Evolutionary conservation across 2,797 vertebrate species (phyloP).

Genomic region (Petrocephalus sullivani): DNA sequence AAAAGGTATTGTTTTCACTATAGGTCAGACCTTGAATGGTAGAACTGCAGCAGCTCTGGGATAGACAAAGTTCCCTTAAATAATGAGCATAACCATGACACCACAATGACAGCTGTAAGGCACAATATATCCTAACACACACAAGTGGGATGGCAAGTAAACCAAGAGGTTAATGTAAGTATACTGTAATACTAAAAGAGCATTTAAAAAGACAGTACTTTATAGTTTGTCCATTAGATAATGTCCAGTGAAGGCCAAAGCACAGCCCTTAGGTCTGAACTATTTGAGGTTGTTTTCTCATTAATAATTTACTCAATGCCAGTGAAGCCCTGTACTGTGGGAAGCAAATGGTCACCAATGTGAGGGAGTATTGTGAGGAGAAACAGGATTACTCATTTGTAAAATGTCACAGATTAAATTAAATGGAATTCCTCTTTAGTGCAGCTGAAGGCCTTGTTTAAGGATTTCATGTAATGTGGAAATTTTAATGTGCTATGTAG

Average conservation of each 20-base stretch:
- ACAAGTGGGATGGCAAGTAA: neutral
- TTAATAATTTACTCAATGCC: conserved; percentile 5
- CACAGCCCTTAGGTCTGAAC: neutral
- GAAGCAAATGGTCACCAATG: neutral
- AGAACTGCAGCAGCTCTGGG: neutral
- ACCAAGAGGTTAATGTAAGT: neutral
- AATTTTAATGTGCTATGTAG: neutral
- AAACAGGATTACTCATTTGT: conserved; percentile 3
- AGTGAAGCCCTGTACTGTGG: conserved; percentile 2
- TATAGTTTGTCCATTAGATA: neutral
- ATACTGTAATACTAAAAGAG: neutral
- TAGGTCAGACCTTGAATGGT: neutral
- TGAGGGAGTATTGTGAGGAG: neutral
- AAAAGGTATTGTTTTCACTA: neutral
- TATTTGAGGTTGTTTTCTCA: neutral
- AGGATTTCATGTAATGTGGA: neutral
- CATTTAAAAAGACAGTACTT: neutral
- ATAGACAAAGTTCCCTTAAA: neutral
- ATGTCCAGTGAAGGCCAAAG: neutral
- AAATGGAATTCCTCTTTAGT: neutral
- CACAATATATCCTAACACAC: neutral
- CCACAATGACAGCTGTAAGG: neutral
- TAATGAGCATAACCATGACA: neutral
- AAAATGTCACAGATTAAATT: conserved; percentile 8
- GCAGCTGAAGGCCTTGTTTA: neutral